Base-by-base conservation (phyloP, 2,888 invertebrate genomes). In the Oscheius sp. region DNA sequence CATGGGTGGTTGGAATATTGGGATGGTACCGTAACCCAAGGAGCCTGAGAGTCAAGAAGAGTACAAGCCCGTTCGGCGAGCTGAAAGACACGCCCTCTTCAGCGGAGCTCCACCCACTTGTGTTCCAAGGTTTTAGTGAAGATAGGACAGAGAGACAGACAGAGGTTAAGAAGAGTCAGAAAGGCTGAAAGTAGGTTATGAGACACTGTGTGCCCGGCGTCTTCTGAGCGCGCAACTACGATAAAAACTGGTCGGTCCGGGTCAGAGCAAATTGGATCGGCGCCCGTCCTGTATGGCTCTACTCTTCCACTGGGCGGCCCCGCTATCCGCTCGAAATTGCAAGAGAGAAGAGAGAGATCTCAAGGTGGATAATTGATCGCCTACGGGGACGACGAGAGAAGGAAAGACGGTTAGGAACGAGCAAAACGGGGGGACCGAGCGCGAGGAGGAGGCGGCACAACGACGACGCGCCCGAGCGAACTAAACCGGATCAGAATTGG, bases 401-500 rank as follows among this genome's bases (percentile, higher is more conserved):
- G 59, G 60, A 42, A 35, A 13, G 42, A 42, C 42, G 42, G 42
- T 42, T 42, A 42, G 42, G 60, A 29, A 29, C 32, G 60, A 60
- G 60, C 53, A 42, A 42, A 42, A 42, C 42, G 21, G n/a, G 60
- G 35, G 60, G 11, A 42, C 11, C 3, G 42, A 10, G 53, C 3
- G 58, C 58, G 42, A 60, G 13, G 35, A 42, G 42, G 10, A 2
- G 11, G 59, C n/a, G n/a, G 35, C 33, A 13, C 33, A 7, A 13
- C 59, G 35, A 42, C 42, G 42, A 42, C 35, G 13, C 59, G 35
- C 42, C 33, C n/a, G 29, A n/a, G 37, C 59, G 29, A 35, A 35
- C 59, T n/a, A 55, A 68, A 68, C 68, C 68, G 68, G 68, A 68
- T 68, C 68, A 68, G 68, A 68, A 68, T 68, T 68, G 68, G 68